Conservation (phyloP, 1,140 invertebrate genomes). For the Leptinotarsa texana region DNA sequence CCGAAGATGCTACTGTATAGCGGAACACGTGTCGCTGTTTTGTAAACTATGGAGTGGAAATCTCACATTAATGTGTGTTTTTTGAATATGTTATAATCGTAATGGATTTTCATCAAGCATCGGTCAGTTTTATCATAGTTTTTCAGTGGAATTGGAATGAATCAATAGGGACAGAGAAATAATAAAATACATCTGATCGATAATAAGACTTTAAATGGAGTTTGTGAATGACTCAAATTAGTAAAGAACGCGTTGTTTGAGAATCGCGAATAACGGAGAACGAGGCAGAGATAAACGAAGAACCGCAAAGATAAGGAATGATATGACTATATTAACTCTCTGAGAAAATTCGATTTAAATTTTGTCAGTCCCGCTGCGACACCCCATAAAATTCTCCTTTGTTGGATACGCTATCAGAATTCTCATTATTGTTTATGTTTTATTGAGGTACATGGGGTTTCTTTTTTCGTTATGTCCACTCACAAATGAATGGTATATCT, state of each 20-base stretch:
- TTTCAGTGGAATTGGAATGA: no score
- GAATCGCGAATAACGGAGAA: background rate
- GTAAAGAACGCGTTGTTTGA: background rate
- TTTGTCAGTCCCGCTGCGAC: conserved; percentile 20
- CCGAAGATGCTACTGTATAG: no score
- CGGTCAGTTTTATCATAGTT: no score
- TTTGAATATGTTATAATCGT: no score
- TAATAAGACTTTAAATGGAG: no score
- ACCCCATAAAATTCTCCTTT: conserved; percentile 23
- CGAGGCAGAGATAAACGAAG: background rate
- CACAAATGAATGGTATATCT: no score
- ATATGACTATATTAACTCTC: conserved; percentile 27
- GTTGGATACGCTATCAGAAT: conserved; percentile 22
- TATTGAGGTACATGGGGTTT: background rate
- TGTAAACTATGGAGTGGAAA: no score
- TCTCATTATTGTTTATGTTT: conserved; percentile 22
- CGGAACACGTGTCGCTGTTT: no score
- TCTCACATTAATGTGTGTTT: no score
- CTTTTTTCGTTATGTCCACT: background rate
- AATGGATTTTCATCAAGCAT: no score
- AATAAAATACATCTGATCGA: no score
- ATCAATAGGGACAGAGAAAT: no score
- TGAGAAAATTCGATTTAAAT: conserved; percentile 29
- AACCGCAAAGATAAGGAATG: conserved; percentile 29
- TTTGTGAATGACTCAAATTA: background rate